Conservation (phyloP, 1,140 invertebrate species). For the Wiebesia pumilae region DNA sequence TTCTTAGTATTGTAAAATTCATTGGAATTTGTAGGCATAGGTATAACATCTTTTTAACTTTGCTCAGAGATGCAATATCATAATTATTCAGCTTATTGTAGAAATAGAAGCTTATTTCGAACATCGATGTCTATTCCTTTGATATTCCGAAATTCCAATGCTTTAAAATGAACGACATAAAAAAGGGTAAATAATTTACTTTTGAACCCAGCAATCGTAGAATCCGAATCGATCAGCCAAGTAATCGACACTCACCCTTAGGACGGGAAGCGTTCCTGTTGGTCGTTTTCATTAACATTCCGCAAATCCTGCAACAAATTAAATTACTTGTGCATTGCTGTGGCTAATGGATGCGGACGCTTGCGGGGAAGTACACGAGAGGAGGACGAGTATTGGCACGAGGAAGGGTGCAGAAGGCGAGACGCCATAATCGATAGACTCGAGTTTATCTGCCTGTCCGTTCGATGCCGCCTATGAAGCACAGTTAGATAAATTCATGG, state of each 20-base stretch:
- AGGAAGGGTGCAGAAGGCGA: constrained; percentile 13
- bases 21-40: neutral
- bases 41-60: neutral
- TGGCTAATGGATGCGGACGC: constrained; percentile 67
- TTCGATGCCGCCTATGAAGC: constrained; percentile 9
- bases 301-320: constrained; percentile 73
- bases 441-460: constrained; percentile 45
- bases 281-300: constrained; percentile 74
- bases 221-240: neutral
- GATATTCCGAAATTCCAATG: neutral
- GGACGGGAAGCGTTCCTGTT: constrained; percentile 59
- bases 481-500: constrained; percentile 30
- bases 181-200: neutral
- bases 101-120: neutral
- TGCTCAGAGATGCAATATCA: neutral
- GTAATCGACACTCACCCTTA: neutral
- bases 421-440: constrained; percentile 68
- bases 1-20: neutral
- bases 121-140: neutral
- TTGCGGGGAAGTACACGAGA: constrained; percentile 38
- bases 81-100: neutral
- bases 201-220: neutral
- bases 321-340: constrained; percentile 72
- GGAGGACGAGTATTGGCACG: constrained; percentile 52
- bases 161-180: neutral